Evolutionary conservation across 2,888 invertebrate species (phyloP).

Genomic region (Pinctada fucata): DNA sequence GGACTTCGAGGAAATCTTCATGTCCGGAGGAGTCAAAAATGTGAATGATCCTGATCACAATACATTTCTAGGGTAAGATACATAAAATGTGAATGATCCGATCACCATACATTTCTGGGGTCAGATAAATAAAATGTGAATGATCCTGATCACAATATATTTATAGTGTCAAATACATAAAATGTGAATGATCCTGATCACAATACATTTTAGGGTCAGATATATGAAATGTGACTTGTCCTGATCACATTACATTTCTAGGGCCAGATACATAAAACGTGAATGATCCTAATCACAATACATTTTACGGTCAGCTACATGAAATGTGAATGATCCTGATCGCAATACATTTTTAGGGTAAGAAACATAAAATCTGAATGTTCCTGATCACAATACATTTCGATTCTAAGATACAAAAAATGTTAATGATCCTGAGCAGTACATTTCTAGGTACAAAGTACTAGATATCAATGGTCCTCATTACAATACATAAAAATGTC

Average conservation of each 20-base stretch:
- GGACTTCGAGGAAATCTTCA: constrained; percentile 74
- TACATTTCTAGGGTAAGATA: constrained; percentile 16
- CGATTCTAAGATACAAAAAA: constrained; percentile 35
- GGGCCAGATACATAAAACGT: constrained; percentile 45
- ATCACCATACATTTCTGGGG: background rate
- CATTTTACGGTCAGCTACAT: too few relatives aligned
- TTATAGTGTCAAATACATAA: background rate
- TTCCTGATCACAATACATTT: constrained; percentile 61
- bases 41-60: constrained; percentile 68
- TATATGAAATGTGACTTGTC: constrained; percentile 43
- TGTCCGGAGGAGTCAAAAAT: constrained; percentile 71
- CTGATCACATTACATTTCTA: too few relatives aligned
- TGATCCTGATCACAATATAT: constrained; percentile 64
- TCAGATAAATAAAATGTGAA: constrained; percentile 47
- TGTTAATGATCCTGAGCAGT: constrained; percentile 25
- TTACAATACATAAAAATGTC: constrained; percentile 51
- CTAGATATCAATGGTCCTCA: constrained; percentile 67
- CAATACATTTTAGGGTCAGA: constrained; percentile 18
- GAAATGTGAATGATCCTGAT: constrained; percentile 67
- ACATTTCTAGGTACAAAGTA: too few relatives aligned
- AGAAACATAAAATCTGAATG: constrained; percentile 55
- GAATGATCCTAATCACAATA: constrained; percentile 60
- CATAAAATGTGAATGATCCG: constrained; percentile 64
- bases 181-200: constrained; percentile 69
- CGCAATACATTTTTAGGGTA: constrained; percentile 43